Conservation (phyloP, 2,888 invertebrate species). For the Sipha maydis region DNA sequence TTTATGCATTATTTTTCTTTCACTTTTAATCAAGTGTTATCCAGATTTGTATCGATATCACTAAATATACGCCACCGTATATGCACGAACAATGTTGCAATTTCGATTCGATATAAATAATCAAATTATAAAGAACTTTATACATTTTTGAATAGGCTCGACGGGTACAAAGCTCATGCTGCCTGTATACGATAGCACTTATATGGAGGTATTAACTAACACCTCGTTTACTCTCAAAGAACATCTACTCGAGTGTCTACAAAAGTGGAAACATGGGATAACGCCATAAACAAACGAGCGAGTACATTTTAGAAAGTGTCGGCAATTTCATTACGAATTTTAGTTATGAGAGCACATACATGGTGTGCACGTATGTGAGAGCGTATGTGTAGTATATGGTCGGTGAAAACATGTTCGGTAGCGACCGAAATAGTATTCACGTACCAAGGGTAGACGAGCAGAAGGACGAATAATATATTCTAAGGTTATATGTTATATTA, state of each 20-base stretch:
- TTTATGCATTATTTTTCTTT: neutral
- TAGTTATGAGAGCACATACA: neutral
- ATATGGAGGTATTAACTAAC: slow-evolving; percentile 3
- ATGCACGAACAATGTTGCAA: neutral
- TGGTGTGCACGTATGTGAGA: neutral
- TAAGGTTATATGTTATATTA: neutral
- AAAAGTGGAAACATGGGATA: slow-evolving; percentile 12
- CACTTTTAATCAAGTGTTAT: neutral
- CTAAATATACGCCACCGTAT: neutral
- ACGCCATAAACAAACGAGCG: slow-evolving; percentile 3
- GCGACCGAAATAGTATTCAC: neutral
- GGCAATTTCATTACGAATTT: slow-evolving; percentile 6
- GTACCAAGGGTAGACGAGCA: neutral
- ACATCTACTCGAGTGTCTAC: slow-evolving; percentile 9
- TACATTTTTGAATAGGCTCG: slow-evolving; percentile 6
- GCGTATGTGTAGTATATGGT: neutral
- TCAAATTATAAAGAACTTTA: neutral
- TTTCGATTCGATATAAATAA: neutral
- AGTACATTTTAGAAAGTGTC: neutral
- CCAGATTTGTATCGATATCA: neutral
- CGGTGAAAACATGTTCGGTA: neutral
- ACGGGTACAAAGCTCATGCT: neutral
- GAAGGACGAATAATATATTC: neutral
- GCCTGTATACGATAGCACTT: slow-evolving; percentile 7
- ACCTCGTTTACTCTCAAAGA: slow-evolving; percentile 12